Base-by-base conservation (phyloP, 30 jellyfish, hydroid and myxozoan species). In the Cassiopea andromeda region DNA sequence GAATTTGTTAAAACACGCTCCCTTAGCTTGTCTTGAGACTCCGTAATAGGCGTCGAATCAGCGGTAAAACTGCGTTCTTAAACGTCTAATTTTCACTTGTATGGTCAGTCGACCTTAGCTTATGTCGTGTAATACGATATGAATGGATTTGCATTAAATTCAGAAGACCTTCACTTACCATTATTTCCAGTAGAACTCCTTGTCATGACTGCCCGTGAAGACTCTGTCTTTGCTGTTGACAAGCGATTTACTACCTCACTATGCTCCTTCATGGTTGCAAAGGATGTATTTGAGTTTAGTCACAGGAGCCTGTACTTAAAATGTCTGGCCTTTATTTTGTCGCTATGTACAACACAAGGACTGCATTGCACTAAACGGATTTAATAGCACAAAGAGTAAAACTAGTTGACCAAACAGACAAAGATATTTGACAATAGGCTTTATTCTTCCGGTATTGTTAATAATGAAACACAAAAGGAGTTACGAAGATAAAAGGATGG, bases 221-320 rank as follows among this genome's bases (percentile, higher is more conserved):
- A 50, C 5, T 45, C 74, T 1, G 90, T 77, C 66, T 60, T 78
- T 9, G 90, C 85, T 1, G 94, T 87, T 19, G 94, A 78, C 18
- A 46, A 43, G 38, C 85, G 72, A 16, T 82, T 60, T n/a, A 44
- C 73, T 17, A 49, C 18, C 38, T 71, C 81, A 47, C 46, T 80
- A 7, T 16, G 38, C 1, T 87, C 89, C 73, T 77, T 87, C 90
- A 78, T 87, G 14, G 59, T 57, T 58, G 10, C 59, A 17, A 49
- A 72, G 2, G 81, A 72, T n/a, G 81, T 1, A 46, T 72, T 19
- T 19, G 59, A 1, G 49, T 72, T 46, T 27, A 72, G 46, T 27
- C 17, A 10, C 49, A 72, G 81, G 17, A 46, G 46, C 1, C 81
- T 13, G 81, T 72, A 48, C 10, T 27, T 27, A 7, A 27, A 2